phyloP scores from a whole-genome alignment of 2,888 invertebrate genomes.

The Scaptomyza polygonia region DNA sequence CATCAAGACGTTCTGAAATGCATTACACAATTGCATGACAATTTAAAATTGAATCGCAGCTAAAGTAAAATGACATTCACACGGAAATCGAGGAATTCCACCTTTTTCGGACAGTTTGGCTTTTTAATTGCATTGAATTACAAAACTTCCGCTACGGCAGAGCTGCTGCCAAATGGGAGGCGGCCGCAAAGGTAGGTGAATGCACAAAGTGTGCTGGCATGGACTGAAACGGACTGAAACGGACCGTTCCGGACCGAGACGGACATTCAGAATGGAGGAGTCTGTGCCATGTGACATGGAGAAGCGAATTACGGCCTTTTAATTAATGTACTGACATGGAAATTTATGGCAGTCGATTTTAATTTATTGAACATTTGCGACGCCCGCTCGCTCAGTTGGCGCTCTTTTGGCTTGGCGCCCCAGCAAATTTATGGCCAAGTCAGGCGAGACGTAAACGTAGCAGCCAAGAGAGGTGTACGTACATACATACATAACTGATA shows the following conservation, averaged over 20 bases:
- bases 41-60: background rate
- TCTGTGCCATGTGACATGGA: constrained; percentile 42
- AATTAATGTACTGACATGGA: constrained; percentile 80
- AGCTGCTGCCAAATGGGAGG: background rate
- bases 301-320: constrained; percentile 77
- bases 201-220: constrained; percentile 14
- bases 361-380: constrained; percentile 75
- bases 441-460: constrained; percentile 21
- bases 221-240: constrained; percentile 12
- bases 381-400: background rate
- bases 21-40: background rate
- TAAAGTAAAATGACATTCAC: background rate
- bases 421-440: constrained; percentile 66
- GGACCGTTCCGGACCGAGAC: constrained; percentile 13
- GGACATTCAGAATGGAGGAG: constrained; percentile 14
- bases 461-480: background rate
- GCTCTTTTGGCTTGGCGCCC: constrained; percentile 38
- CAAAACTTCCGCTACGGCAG: constrained; percentile 36
- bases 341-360: constrained; percentile 80
- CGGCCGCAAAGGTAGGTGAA: background rate
- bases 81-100: constrained; percentile 13
- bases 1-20: background rate
- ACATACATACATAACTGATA: constrained; percentile 20
- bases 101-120: constrained; percentile 23
- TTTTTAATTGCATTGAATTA: constrained; percentile 69